Conservation (phyloP, 2,113 vertebrate genomes). For the Haplotaxodon microlepis region DNA sequence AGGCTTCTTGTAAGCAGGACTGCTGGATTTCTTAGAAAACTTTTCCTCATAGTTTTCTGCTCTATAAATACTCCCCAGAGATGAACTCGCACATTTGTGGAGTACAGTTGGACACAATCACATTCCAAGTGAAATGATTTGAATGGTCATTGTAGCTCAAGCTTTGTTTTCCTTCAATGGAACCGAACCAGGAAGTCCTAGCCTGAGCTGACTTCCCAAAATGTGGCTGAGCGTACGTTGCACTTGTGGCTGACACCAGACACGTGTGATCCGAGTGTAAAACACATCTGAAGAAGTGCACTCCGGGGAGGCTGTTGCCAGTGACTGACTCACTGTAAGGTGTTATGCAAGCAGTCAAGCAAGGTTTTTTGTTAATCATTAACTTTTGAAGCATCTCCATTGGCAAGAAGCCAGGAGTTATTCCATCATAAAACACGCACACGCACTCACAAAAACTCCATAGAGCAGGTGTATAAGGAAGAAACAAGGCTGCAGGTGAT, state of each 20-base stretch:
- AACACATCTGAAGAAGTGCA: not conserved
- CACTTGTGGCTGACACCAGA: not conserved
- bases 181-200: not conserved
- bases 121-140: not conserved
- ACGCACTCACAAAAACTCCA: not conserved
- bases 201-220: not conserved
- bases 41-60: fast-evolving
- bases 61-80: not conserved
- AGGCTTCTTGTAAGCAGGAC: not conserved
- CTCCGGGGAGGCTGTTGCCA: not conserved
- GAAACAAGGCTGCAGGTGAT: not conserved
- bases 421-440: not conserved
- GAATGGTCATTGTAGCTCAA: not conserved
- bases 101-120: not conserved
- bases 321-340: not conserved
- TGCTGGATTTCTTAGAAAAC: not conserved
- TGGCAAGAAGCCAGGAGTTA: not conserved
- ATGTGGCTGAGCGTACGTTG: not conserved
- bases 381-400: not conserved
- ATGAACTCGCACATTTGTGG: not conserved
- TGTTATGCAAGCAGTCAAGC: not conserved
- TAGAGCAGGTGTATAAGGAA: not conserved
- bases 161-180: too few species aligned
- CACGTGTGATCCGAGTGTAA: not conserved
- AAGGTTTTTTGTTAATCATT: not conserved